Evolutionary conservation across 2,113 vertebrate species (phyloP).

Genomic region (Gymnogyps californianus): DNA sequence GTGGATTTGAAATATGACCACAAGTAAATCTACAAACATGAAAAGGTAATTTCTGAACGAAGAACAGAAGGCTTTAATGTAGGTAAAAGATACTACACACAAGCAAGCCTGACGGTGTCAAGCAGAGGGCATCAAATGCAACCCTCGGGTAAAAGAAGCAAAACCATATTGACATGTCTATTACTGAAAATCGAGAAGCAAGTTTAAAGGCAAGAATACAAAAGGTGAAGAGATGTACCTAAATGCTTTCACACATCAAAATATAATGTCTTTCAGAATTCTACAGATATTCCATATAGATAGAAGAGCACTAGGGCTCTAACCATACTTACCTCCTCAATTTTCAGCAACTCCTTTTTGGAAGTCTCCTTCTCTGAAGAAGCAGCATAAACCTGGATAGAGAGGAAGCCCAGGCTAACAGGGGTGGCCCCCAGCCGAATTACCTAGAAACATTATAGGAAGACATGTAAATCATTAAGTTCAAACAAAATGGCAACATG

Average conservation of each 20-base stretch:
- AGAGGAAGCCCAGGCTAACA: slow-evolving; percentile 71
- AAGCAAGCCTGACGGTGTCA: background rate
- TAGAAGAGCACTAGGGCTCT: background rate
- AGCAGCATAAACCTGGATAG: slow-evolving; percentile 78
- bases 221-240: background rate
- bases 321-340: slow-evolving; percentile 80
- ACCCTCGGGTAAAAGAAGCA: background rate
- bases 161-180: background rate
- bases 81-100: background rate
- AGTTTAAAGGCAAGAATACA: background rate
- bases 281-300: background rate
- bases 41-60: background rate
- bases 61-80: background rate
- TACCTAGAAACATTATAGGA: slow-evolving; percentile 69
- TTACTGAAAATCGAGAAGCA: background rate
- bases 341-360: slow-evolving; percentile 70
- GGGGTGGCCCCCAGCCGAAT: slow-evolving; percentile 74
- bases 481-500: background rate
- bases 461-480: background rate
- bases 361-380: slow-evolving; percentile 72
- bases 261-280: background rate
- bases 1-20: background rate
- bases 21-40: background rate
- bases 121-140: background rate
- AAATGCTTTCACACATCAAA: background rate